Percentiles rank a stretch among this genome's conserved stretches.
Conservation (phyloP, 2,113 vertebrate genomes). For the Myiopsitta monachus region DNA sequence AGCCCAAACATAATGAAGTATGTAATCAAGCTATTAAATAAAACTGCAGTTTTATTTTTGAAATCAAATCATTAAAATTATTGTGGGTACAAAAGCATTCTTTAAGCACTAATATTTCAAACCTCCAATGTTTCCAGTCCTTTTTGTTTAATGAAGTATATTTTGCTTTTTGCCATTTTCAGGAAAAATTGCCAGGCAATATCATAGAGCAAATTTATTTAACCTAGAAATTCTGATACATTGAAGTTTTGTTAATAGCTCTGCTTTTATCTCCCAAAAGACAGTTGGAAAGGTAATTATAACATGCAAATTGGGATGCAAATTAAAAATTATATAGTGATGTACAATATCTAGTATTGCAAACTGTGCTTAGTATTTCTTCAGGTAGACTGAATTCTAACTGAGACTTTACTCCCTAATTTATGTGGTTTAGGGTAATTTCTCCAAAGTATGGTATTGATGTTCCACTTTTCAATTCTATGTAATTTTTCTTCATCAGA, state of each 20-base stretch:
- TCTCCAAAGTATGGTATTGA: neutral
- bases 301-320: slow-evolving; percentile 64
- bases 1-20: neutral
- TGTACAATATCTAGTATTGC: neutral
- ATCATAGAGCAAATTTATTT: slow-evolving; percentile 62
- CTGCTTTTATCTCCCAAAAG: slow-evolving; percentile 69
- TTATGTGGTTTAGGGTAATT: neutral
- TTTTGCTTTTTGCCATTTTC: slow-evolving; percentile 18
- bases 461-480: neutral
- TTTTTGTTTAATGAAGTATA: slow-evolving; percentile 61
- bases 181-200: slow-evolving; percentile 35
- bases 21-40: neutral
- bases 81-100: slow-evolving; percentile 18
- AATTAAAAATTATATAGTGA: slow-evolving; percentile 57
- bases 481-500: neutral
- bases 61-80: slow-evolving; percentile 44
- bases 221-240: slow-evolving; percentile 45
- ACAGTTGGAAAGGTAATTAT: slow-evolving; percentile 71
- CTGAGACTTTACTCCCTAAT: neutral
- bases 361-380: neutral
- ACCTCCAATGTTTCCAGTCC: slow-evolving; percentile 23
- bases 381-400: neutral
- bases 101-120: slow-evolving; percentile 14
- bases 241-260: slow-evolving; percentile 61
- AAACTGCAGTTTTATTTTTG: neutral